Base-by-base conservation (phyloP, 2,797 vertebrate genomes). In the Coilia nasus region DNA sequence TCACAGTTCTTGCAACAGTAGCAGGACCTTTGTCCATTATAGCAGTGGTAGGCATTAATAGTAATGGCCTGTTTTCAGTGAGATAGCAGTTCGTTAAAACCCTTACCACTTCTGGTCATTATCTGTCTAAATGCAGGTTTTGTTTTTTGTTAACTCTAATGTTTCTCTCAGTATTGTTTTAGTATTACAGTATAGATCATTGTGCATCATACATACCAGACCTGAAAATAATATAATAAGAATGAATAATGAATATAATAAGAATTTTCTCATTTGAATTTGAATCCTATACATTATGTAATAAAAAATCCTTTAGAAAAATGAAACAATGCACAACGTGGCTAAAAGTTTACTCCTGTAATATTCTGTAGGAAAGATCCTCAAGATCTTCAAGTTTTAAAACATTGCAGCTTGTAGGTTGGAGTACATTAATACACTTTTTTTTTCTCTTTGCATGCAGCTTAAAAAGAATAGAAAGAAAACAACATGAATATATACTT, bases 401-500 rank as follows among this genome's bases (percentile, higher is more conserved):
- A n/a, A 64, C 11, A 64, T 64, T 25, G 23, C 60, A 25, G 1
- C 60, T 64, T 64, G n/a, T 35, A 71, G 12, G 28, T 35, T 71
- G 12, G 28, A 71, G 15, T 35, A 14, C 28, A 17, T 35, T 54
- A 3, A 7, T 54, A 14, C 50, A 54, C 14, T 54, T 71, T 31
- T 35, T 71, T 35, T 71, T 35, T 19, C 1, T 78, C 31, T 31
- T 17, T 78, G 15, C 15, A 41, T 15, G 44, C 35, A 23, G 7
- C 23, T 64, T 21, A 60, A 60, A 41, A 78, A 78, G 71, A 78
- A 44, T 78, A 78, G 35, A 44, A 78, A 78, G 35, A n/a, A 78
- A 78, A 19, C 35, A 78, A 44, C 17, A 21, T 78, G 71, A 3
- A 78, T 44, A 78, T 78, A 19, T 41, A 31, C 35, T 78, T 78